Percentiles rank a stretch among this genome's conserved stretches.
These are phyloP conservation scores for Dryadula phaetusa DNA, from an alignment of 2,888 invertebrate species.

Conservation along the genomic window DNA sequence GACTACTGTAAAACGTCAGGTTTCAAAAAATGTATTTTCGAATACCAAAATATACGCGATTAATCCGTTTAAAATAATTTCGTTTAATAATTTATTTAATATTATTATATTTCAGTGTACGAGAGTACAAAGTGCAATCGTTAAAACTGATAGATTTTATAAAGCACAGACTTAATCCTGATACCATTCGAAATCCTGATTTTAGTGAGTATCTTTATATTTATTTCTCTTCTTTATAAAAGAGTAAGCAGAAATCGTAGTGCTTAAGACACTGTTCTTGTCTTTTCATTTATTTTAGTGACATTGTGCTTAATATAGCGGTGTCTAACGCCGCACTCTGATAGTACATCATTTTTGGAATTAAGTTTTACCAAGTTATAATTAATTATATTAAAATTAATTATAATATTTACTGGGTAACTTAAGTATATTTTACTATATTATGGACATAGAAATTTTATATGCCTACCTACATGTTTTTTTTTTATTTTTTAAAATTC, in stretches of 20 bases:
- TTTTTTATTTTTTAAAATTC: background rate
- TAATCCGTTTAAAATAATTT: too few relatives aligned
- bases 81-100: background rate
- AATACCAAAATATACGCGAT: too few relatives aligned
- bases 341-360: too few relatives aligned
- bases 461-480: background rate
- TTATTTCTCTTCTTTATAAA: too few relatives aligned
- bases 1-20: too few relatives aligned
- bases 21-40: too few relatives aligned
- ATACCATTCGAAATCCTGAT: constrained; percentile 48
- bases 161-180: constrained; percentile 85
- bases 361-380: too few relatives aligned
- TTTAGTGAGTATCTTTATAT: constrained; percentile 45
- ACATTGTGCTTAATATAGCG: background rate
- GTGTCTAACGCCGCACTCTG: background rate
- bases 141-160: constrained; percentile 89
- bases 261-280: too few relatives aligned
- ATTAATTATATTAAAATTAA: too few relatives aligned
- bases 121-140: constrained; percentile 62
- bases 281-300: too few relatives aligned
- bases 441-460: background rate
- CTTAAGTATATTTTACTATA: background rate
- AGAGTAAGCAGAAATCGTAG: too few relatives aligned
- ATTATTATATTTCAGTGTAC: constrained; percentile 39
- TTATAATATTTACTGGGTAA: background rate